phyloP scores from a whole-genome alignment of 2,113 vertebrate species.

The Leuciscus idus region DNA sequence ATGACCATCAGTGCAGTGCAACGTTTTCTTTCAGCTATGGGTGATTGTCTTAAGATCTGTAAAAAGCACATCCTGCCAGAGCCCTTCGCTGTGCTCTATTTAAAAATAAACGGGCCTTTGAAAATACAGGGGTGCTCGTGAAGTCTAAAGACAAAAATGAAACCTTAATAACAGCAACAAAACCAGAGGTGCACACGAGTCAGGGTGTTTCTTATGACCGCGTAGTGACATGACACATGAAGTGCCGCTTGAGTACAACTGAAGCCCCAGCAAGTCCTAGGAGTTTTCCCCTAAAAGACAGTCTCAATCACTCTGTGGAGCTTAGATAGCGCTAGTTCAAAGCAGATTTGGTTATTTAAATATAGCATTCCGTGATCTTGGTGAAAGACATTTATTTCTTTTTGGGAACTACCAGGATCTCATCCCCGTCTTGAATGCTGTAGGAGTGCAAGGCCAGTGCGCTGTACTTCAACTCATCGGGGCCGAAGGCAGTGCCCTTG shows the following conservation, averaged over 20 bases:
- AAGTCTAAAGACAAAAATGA: constrained; percentile 21
- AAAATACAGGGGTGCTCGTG: not conserved
- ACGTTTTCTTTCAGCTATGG: constrained; percentile 9
- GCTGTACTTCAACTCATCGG: constrained; percentile 95
- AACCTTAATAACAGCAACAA: constrained; percentile 39
- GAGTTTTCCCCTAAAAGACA: constrained; percentile 19
- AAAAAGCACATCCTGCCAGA: constrained; percentile 36
- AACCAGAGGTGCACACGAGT: constrained; percentile 13
- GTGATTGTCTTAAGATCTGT: constrained; percentile 50
- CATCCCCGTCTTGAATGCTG: constrained; percentile 92
- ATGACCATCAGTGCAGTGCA: not conserved
- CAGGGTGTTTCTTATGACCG: not conserved
- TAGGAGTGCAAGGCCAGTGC: constrained; percentile 90
- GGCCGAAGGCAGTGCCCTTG: constrained; percentile 86
- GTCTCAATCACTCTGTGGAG: constrained; percentile 27
- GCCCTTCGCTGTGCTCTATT: constrained; percentile 43
- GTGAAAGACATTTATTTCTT: constrained; percentile 78
- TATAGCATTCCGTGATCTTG: constrained; percentile 12
- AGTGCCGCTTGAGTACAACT: constrained; percentile 12
- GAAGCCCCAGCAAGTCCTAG: constrained; percentile 24
- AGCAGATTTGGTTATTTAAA: constrained; percentile 29
- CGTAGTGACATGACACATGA: constrained; percentile 24
- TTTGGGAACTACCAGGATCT: constrained; percentile 93
- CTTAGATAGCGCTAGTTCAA: constrained; percentile 4
- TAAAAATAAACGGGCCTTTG: constrained; percentile 26